Evolutionary conservation across 2,888 invertebrate species (phyloP).

Genomic region (Polymixis flavicincta): DNA sequence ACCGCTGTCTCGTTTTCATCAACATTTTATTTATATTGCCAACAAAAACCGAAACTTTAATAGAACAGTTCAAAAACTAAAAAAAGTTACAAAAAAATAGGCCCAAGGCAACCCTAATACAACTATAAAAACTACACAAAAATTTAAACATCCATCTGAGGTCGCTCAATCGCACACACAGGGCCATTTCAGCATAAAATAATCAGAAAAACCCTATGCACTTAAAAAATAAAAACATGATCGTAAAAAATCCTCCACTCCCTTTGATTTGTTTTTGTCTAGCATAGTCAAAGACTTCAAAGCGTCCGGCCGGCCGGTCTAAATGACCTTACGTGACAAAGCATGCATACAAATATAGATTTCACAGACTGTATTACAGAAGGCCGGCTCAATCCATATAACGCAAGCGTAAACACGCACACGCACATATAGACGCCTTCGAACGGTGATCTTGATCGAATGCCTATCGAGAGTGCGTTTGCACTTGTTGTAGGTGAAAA

Average conservation of each 20-base stretch:
- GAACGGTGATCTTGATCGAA: not conserved
- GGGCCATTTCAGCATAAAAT: conserved; percentile 10
- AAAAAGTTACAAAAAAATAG: not conserved
- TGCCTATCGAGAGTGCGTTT: not conserved
- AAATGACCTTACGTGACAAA: conserved; percentile 32
- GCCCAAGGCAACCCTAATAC: not conserved
- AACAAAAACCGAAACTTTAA: not conserved
- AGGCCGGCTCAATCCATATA: not conserved
- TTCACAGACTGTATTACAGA: not conserved
- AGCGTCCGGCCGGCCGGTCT: conserved; percentile 10
- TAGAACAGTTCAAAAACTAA: not conserved
- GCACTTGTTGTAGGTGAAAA: not conserved
- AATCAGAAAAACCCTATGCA: not conserved
- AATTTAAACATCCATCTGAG: not conserved
- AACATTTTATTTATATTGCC: not conserved
- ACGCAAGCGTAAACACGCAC: not conserved
- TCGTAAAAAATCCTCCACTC: not conserved
- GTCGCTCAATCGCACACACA: not conserved
- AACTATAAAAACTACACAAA: conserved; percentile 3
- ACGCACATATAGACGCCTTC: not conserved
- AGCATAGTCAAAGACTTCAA: conserved; percentile 41
- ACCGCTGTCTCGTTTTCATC: not conserved
- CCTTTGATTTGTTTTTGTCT: conserved; percentile 44
- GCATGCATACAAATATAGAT: not conserved
- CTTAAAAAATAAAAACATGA: not conserved